A percentile compares a stretch with the other conserved stretches of the same genome.
These are phyloP conservation scores for Poicephalus meyeri DNA, from an alignment of 2,113 vertebrate genomes.

Conservation along the genomic window DNA sequence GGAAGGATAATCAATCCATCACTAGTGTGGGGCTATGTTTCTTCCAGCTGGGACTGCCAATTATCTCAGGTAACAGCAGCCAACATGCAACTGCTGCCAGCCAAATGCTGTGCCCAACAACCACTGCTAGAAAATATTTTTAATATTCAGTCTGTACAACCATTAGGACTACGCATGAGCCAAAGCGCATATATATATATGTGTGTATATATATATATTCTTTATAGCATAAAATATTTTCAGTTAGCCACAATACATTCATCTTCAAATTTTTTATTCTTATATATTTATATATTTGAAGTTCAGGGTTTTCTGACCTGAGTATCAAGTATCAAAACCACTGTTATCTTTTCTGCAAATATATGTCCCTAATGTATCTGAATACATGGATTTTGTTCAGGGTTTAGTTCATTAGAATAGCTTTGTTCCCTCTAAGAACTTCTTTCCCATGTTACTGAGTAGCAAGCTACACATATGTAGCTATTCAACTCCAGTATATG, in stretches of 20 bases:
- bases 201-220: not conserved
- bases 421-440: not conserved
- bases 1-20: accelerated
- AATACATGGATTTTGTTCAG: not conserved
- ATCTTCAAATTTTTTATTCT: not conserved
- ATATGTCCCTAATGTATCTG: not conserved
- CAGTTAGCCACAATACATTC: not conserved
- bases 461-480: not conserved
- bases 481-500: not conserved
- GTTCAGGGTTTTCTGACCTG: not conserved
- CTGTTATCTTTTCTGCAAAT: not conserved
- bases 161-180: not conserved
- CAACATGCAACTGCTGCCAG: not conserved
- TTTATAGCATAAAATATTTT: not conserved
- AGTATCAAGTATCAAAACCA: not conserved
- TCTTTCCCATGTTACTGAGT: not conserved
- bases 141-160: accelerated
- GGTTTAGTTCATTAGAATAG: not conserved
- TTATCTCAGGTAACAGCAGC: not conserved
- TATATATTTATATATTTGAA: not conserved
- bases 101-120: not conserved
- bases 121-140: not conserved
- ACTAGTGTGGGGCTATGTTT: accelerated
- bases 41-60: not conserved
- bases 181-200: not conserved